Percentiles rank a stretch among this genome's conserved stretches.
Conservation (phyloP, 2,113 vertebrate species). For the Hystrix cristata region DNA sequence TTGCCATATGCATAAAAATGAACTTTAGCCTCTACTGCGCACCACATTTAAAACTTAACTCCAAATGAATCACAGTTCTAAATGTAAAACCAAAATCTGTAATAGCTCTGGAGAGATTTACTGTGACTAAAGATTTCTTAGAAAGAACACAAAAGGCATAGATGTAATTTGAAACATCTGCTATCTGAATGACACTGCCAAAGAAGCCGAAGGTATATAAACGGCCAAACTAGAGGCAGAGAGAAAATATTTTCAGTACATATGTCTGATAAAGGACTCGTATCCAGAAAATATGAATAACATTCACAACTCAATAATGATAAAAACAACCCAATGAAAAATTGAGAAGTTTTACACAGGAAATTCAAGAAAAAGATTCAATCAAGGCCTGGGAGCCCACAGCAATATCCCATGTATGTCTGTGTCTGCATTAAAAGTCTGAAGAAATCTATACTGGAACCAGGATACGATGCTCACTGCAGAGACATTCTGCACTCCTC, state of each 20-base stretch:
- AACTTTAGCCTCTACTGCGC: not conserved
- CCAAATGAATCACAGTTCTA: not conserved
- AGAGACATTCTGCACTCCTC: too few relatives aligned
- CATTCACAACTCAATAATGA: constrained; percentile 18
- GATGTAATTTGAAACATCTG: constrained; percentile 13
- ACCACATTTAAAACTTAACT: constrained; percentile 26
- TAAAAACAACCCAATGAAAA: constrained; percentile 46
- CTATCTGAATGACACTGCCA: not conserved
- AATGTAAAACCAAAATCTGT: not conserved
- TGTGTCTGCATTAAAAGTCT: too few relatives aligned
- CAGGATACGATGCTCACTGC: too few relatives aligned
- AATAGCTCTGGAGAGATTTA: constrained; percentile 30
- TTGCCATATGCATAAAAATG: not conserved
- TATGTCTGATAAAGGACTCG: not conserved
- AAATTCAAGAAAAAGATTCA: not conserved
- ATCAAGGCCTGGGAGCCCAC: too few relatives aligned
- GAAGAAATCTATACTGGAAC: too few relatives aligned
- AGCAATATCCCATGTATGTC: too few relatives aligned
- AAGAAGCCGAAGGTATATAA: not conserved
- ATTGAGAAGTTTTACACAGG: not conserved
- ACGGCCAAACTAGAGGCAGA: not conserved
- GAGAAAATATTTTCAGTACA: constrained; percentile 40
- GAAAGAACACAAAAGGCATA: not conserved
- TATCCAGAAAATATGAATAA: not conserved
- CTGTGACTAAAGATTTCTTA: constrained; percentile 1